Evolutionary conservation across 2,888 invertebrate species (phyloP).

Genomic region (Augiades crinisus): DNA sequence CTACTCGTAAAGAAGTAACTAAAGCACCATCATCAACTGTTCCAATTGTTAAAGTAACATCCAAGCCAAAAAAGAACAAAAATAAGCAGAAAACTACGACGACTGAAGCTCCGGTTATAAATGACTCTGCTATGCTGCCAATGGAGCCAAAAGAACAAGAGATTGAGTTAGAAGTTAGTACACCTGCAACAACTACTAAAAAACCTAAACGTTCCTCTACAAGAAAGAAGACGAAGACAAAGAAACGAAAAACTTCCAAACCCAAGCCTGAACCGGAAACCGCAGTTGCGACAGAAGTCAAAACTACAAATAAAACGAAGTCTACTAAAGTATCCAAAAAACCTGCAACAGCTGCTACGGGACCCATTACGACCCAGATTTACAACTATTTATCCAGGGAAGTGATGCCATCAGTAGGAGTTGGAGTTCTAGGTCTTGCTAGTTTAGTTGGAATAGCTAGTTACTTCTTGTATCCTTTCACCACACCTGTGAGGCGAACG

Average conservation of each 20-base stretch:
- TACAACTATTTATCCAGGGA: conserved; percentile 90
- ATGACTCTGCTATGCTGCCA: conserved; percentile 66
- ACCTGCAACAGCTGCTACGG: conserved; percentile 57
- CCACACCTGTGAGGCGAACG: conserved; percentile 83
- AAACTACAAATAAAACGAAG: conserved; percentile 79
- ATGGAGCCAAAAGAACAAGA: conserved; percentile 75
- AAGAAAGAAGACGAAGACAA: conserved; percentile 81
- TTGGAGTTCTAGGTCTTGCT: conserved; percentile 87
- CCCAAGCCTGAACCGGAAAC: conserved; percentile 57
- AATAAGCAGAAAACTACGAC: conserved; percentile 55
- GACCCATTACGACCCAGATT: conserved; percentile 86
- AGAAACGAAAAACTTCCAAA: conserved; percentile 80
- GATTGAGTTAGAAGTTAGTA: conserved; percentile 73
- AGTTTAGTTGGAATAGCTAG: conserved; percentile 88
- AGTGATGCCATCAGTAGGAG: conserved; percentile 90
- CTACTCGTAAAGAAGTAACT: conserved; percentile 51
- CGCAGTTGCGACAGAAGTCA: conserved; percentile 62
- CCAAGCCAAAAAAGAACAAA: conserved; percentile 68
- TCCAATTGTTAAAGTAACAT: conserved; percentile 47
- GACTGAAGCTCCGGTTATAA: conserved; percentile 43
- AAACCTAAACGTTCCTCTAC: conserved; percentile 67
- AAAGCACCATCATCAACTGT: conserved; percentile 42
- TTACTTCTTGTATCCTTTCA: conserved; percentile 88
- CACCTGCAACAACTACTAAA: conserved; percentile 71
- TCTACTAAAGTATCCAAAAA: conserved; percentile 62